Conservation (phyloP, 1,140 invertebrate species). For the Drosophila murphyi region DNA sequence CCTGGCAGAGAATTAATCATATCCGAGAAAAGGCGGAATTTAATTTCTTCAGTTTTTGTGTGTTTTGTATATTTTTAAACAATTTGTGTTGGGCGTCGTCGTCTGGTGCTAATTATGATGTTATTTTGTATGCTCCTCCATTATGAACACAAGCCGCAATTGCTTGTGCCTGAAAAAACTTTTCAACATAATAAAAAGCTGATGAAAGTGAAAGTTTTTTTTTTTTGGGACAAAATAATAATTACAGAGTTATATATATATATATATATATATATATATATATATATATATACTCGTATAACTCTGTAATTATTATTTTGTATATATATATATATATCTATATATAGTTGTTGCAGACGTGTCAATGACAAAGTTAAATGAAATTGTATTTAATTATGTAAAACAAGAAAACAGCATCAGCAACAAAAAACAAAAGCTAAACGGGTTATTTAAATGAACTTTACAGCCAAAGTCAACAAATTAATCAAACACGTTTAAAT, state of each 20-base stretch:
- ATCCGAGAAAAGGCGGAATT: no score
- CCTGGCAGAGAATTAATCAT: no score
- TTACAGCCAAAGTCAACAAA: constrained; percentile 6
- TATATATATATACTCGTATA: no score
- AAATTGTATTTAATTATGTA: constrained; percentile 51
- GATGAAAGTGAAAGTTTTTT: constrained; percentile 44
- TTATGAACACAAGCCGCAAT: constrained; percentile 20
- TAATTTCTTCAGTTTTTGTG: not conserved
- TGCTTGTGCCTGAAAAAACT: constrained; percentile 16
- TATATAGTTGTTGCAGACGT: constrained; percentile 19
- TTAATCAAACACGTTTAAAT: constrained; percentile 25
- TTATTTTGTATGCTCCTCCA: constrained; percentile 3
- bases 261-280: constrained; percentile 13
- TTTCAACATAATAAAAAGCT: constrained; percentile 1
- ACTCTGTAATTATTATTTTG: no score
- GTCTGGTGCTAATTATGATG: constrained; percentile 5
- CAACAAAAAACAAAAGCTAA: constrained; percentile 1
- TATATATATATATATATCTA: constrained; percentile 1
- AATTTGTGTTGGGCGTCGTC: constrained; percentile 10
- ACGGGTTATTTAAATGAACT: constrained; percentile 30
- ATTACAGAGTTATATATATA: constrained; percentile 20
- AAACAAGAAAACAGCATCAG: constrained; percentile 11
- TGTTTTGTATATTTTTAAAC: not conserved
- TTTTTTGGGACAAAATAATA: constrained; percentile 19
- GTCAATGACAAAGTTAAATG: constrained; percentile 48